Conservation (phyloP, 2,113 vertebrate genomes). For the Echinops telfairi region DNA sequence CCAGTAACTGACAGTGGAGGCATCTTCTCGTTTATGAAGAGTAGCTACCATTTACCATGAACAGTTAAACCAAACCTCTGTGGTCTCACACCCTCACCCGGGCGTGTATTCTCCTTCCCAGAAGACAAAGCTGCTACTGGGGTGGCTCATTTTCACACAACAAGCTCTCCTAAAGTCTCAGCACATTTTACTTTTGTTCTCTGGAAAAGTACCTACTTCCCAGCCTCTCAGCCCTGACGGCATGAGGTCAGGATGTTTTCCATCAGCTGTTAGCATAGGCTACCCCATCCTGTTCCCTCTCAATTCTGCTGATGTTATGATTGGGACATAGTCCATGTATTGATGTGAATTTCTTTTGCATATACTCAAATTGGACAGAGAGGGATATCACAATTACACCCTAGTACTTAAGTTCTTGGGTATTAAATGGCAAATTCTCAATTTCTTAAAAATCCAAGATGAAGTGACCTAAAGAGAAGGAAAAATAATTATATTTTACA, state of each 20-base stretch:
- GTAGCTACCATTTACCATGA: not conserved
- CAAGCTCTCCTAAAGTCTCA: not conserved
- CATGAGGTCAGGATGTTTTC: slow-evolving; percentile 4
- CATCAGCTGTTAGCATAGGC: not conserved
- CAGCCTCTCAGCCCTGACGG: not conserved
- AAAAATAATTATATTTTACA: not conserved
- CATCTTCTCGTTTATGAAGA: slow-evolving; percentile 50
- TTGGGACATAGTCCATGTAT: not conserved
- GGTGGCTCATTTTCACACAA: not conserved
- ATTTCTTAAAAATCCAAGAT: slow-evolving; percentile 6
- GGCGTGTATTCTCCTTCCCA: slow-evolving; percentile 34
- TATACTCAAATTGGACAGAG: not conserved
- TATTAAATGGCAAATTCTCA: not conserved
- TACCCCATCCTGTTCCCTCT: not conserved
- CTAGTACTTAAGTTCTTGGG: not conserved
- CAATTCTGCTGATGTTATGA: not conserved
- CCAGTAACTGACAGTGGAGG: slow-evolving; percentile 45
- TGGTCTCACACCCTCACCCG: slow-evolving; percentile 37
- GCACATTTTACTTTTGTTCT: not conserved
- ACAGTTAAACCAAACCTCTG: slow-evolving; percentile 66
- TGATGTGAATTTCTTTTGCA: not conserved
- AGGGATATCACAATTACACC: not conserved
- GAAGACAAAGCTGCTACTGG: slow-evolving; percentile 45
- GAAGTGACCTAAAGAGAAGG: not conserved
- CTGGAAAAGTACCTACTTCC: not conserved